Conservation (phyloP, 1,140 invertebrate genomes). For the Ceratosolen solmsi region DNA sequence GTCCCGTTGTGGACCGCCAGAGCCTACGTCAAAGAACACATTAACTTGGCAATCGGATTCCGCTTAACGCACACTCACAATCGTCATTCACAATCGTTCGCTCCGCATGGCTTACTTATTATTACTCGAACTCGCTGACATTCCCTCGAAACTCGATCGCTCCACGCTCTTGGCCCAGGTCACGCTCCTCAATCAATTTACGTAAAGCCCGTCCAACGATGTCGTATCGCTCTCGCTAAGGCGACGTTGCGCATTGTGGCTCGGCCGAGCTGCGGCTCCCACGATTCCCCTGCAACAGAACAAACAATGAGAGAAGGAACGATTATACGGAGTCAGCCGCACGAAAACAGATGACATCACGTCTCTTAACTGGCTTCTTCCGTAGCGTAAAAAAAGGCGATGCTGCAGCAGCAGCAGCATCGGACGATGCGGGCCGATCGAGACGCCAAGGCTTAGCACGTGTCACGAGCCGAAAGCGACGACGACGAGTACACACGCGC, state of each 20-base stretch:
- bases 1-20: conserved; percentile 72
- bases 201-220: not conserved
- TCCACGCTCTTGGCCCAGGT: conserved; percentile 18
- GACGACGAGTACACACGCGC: not conserved
- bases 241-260: conserved; percentile 15
- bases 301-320: not conserved
- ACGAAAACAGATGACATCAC: conserved; percentile 42
- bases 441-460: conserved; percentile 13
- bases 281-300: conserved; percentile 16
- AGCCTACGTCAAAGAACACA: conserved; percentile 59
- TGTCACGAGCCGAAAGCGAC: not conserved
- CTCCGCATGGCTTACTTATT: too few species aligned
- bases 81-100: too few species aligned
- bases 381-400: too few species aligned
- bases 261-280: not conserved
- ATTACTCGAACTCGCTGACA: conserved; percentile 70
- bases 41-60: too few species aligned
- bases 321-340: too few species aligned
- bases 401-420: too few species aligned
- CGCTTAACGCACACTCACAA: too few species aligned
- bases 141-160: conserved; percentile 61
- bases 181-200: conserved; percentile 9
- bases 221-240: not conserved
- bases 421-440: not conserved
- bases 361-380: not conserved